Evolutionary conservation across 2,797 vertebrate species (phyloP).

Genomic region (Lerista edwardsae): DNA sequence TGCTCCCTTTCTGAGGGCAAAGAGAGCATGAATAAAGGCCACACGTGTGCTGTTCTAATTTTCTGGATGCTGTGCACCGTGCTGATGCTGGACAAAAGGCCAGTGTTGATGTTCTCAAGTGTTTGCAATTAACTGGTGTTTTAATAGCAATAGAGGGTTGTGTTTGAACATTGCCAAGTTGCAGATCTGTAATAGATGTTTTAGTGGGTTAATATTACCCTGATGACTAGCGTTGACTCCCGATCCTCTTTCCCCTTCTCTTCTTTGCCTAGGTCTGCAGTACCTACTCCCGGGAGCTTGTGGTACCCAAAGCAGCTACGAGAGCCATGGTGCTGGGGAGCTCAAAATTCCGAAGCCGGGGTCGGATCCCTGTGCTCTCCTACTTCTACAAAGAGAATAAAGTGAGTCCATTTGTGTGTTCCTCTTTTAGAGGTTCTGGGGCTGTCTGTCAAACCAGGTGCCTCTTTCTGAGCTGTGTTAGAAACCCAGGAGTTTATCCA

Average conservation of each 20-base stretch:
- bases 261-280: slow-evolving; percentile 75
- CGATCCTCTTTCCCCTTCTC: neutral
- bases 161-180: neutral
- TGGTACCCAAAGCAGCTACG: slow-evolving; percentile 76
- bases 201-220: slow-evolving; percentile 7
- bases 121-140: slow-evolving; percentile 16
- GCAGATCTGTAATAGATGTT: neutral
- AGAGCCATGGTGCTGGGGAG: slow-evolving; percentile 79
- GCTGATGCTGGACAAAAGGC: neutral
- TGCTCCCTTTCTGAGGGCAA: too few species aligned
- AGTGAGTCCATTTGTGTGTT: slow-evolving; percentile 66
- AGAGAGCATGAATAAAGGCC: too few species aligned
- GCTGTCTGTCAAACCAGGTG: neutral
- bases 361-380: slow-evolving; percentile 81
- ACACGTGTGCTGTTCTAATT: too few species aligned
- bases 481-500: neutral
- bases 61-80: too few species aligned
- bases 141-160: neutral
- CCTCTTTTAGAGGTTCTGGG: slow-evolving; percentile 13
- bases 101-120: neutral
- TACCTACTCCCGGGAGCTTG: slow-evolving; percentile 80
- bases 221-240: slow-evolving; percentile 30
- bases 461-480: neutral
- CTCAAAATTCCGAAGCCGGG: slow-evolving; percentile 84
- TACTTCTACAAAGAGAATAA: slow-evolving; percentile 83